phyloP scores from a whole-genome alignment of 30 jellyfish, hydroid and myxozoan genomes.

The Hydractinia symbiolongicarpus region DNA sequence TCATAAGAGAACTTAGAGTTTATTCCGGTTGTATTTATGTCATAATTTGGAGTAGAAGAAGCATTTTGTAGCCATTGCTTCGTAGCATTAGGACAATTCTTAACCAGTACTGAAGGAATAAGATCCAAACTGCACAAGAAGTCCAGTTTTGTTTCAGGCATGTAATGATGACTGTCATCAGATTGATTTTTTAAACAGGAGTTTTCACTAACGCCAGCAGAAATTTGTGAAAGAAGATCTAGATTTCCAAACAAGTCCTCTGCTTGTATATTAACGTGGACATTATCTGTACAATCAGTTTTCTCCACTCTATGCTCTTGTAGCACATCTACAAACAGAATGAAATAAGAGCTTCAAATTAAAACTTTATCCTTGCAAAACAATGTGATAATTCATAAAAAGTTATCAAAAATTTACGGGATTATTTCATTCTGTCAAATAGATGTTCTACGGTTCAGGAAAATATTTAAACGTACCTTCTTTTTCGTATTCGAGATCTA shows the following conservation, averaged over 20 bases:
- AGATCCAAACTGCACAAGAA: constrained; percentile 38
- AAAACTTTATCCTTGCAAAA: not conserved
- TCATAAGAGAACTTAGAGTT: constrained; percentile 4
- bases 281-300: not conserved
- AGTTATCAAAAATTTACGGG: not conserved
- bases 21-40: not conserved
- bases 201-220: constrained; percentile 5
- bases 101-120: constrained; percentile 28
- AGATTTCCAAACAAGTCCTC: constrained; percentile 19
- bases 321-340: constrained; percentile 18
- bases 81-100: constrained; percentile 38
- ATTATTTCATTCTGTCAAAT: not conserved
- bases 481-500: constrained; percentile 88
- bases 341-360: not conserved
- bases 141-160: constrained; percentile 26
- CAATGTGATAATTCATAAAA: not conserved
- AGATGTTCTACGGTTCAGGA: not conserved
- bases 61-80: constrained; percentile 25
- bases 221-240: constrained; percentile 35
- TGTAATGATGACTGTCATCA: not conserved
- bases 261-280: not conserved
- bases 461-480: constrained; percentile 51
- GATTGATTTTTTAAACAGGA: not conserved
- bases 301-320: not conserved
- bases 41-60: not conserved